Percentiles rank a stretch among this genome's conserved stretches.
These are phyloP conservation scores for Caenorhabditis brenneri DNA, from an alignment of 1,140 invertebrate species.

Conservation along the genomic window DNA sequence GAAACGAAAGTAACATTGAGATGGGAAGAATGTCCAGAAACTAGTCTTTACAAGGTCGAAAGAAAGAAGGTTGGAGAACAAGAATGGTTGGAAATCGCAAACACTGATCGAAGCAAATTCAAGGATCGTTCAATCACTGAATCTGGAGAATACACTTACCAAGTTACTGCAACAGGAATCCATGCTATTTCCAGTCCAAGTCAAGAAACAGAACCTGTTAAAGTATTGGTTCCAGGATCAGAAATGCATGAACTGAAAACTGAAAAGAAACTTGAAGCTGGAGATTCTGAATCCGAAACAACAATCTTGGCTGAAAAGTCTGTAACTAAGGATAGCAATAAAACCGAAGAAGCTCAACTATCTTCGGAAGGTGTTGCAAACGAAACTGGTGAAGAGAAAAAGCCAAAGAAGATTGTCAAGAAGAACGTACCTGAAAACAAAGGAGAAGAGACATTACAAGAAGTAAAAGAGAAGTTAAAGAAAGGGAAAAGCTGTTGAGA, in stretches of 20 bases:
- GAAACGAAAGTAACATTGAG: constrained; percentile 52
- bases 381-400: constrained; percentile 45
- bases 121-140: constrained; percentile 49
- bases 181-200: constrained; percentile 42
- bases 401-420: constrained; percentile 45
- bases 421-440: constrained; percentile 14
- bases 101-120: constrained; percentile 51
- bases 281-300: background rate
- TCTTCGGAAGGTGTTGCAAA: background rate
- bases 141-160: constrained; percentile 56
- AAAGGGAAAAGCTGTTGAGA: constrained; percentile 23
- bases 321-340: background rate
- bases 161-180: constrained; percentile 54
- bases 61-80: constrained; percentile 45
- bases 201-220: constrained; percentile 43
- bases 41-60: constrained; percentile 46
- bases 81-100: constrained; percentile 56
- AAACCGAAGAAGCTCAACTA: background rate
- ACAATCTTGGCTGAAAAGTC: background rate
- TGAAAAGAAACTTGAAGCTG: constrained; percentile 7
- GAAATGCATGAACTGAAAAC: constrained; percentile 1
- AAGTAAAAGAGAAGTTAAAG: constrained; percentile 20
- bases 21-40: constrained; percentile 53
- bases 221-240: constrained; percentile 3
- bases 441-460: constrained; percentile 24